Conservation (phyloP, 2,797 vertebrate genomes). For the Cephalopachus bancanus region DNA sequence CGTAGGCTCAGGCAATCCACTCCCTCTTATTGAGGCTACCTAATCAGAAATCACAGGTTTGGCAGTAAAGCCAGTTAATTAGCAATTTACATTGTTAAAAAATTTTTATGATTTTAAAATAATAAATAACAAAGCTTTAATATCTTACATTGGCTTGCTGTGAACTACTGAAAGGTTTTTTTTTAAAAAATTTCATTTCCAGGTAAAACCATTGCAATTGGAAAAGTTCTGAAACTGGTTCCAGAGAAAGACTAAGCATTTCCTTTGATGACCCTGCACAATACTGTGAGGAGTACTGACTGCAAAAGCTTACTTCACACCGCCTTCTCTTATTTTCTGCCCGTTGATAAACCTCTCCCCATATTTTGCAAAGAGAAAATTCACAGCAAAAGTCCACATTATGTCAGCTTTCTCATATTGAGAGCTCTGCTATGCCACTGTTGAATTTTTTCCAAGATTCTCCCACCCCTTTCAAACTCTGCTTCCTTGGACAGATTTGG, state of each 20-base stretch:
- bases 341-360: constrained; percentile 92
- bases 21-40: neutral
- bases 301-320: constrained; percentile 94
- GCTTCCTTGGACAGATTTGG: constrained; percentile 93
- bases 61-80: neutral
- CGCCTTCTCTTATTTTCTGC: constrained; percentile 92
- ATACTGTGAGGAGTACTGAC: constrained; percentile 94
- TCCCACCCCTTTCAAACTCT: constrained; percentile 88
- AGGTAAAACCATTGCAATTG: constrained; percentile 99
- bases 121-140: constrained; percentile 2
- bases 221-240: constrained; percentile 99
- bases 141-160: constrained; percentile 41
- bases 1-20: too few species aligned
- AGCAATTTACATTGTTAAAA: constrained; percentile 49
- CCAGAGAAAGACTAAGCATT: constrained; percentile 97
- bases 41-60: constrained; percentile 21
- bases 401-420: constrained; percentile 99
- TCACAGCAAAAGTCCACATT: constrained; percentile 95
- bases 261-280: constrained; percentile 90
- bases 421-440: constrained; percentile 99
- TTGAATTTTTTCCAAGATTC: constrained; percentile 90
- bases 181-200: constrained; percentile 76
- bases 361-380: constrained; percentile 92
- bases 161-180: constrained; percentile 77
- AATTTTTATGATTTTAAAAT: constrained; percentile 44